A percentile compares a stretch with the other conserved stretches of the same genome.
Conservation (phyloP, 37 sponge, comb jelly and placozoan species). For the Axinella damicornis region DNA sequence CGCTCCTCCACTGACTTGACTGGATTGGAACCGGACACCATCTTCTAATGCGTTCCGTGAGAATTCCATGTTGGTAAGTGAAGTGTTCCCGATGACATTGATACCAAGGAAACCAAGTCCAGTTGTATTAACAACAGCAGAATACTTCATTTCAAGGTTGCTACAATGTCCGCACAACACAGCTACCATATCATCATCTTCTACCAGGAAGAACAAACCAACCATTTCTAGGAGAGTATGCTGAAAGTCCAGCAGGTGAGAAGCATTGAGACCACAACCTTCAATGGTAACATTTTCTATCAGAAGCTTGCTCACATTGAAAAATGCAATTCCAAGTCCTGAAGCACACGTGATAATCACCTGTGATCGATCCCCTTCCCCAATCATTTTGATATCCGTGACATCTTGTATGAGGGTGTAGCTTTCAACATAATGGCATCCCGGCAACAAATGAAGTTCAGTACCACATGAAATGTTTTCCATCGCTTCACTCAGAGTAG, state of each 20-base stretch:
- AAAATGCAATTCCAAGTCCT: slow-evolving; percentile 44
- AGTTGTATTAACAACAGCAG: slow-evolving; percentile 1
- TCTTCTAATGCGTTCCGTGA: too few relatives aligned
- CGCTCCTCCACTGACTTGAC: slow-evolving; percentile 48
- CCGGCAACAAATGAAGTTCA: not conserved
- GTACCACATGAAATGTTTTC: slow-evolving; percentile 6
- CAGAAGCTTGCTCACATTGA: slow-evolving; percentile 21
- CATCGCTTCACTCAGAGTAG: too few relatives aligned
- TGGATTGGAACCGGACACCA: too few relatives aligned
- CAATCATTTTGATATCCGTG: not conserved
- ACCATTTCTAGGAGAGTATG: not conserved
- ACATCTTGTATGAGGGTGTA: not conserved
- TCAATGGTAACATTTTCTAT: slow-evolving; percentile 17
- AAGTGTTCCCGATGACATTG: slow-evolving; percentile 33
- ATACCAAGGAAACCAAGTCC: slow-evolving; percentile 55
- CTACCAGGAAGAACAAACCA: slow-evolving; percentile 10
- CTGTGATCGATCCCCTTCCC: too few relatives aligned
- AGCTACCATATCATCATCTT: not conserved
- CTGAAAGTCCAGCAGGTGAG: not conserved
- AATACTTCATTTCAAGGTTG: slow-evolving; percentile 4
- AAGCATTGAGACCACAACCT: slow-evolving; percentile 28
- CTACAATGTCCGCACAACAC: slow-evolving; percentile 3
- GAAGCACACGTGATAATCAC: slow-evolving; percentile 25
- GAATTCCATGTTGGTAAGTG: not conserved
- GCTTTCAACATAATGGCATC: not conserved